phyloP scores from a whole-genome alignment of 1,140 invertebrate genomes.

The Lordiphosa collinella region DNA sequence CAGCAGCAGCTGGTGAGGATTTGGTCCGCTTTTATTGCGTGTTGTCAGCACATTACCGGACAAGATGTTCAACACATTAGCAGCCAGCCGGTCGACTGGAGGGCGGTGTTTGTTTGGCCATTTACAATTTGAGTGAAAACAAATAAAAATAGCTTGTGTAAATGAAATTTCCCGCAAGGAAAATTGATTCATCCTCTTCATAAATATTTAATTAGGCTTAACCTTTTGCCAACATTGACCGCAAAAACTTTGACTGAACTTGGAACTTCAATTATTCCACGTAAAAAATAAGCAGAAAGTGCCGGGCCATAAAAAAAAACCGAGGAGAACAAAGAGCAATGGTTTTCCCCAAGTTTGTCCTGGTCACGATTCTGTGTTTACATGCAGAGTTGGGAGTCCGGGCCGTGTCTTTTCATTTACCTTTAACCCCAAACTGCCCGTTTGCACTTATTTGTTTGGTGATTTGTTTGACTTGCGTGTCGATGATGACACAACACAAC shows the following conservation, averaged over 20 bases:
- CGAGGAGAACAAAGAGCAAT: constrained; percentile 1
- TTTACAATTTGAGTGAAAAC: constrained; percentile 66
- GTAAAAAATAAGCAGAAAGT: constrained; percentile 63
- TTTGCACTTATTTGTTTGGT: constrained; percentile 72
- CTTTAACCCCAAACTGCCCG: constrained; percentile 28
- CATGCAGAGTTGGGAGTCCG: constrained; percentile 10
- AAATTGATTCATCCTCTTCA: constrained; percentile 24
- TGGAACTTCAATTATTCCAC: constrained; percentile 75
- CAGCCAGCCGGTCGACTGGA: constrained; percentile 2
- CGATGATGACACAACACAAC: constrained; percentile 77
- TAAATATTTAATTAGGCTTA: constrained; percentile 72
- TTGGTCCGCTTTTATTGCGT: constrained; percentile 46
- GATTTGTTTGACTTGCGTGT: constrained; percentile 79
- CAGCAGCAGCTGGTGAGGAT: constrained; percentile 15
- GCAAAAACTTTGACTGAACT: constrained; percentile 34
- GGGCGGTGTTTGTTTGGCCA: constrained; percentile 4
- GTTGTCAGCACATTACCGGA: constrained; percentile 66
- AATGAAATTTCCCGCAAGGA: constrained; percentile 52
- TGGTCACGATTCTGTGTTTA: constrained; percentile 71
- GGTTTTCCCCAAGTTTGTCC: constrained; percentile 34
- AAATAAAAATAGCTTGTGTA: constrained; percentile 58
- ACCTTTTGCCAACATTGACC: constrained; percentile 56
- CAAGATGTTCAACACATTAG: constrained; percentile 74
- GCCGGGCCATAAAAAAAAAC: constrained; percentile 22
- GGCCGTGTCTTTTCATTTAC: constrained; percentile 52